Base-by-base conservation (phyloP, 2,888 invertebrate species). In the Hydriomena furcata region DNA sequence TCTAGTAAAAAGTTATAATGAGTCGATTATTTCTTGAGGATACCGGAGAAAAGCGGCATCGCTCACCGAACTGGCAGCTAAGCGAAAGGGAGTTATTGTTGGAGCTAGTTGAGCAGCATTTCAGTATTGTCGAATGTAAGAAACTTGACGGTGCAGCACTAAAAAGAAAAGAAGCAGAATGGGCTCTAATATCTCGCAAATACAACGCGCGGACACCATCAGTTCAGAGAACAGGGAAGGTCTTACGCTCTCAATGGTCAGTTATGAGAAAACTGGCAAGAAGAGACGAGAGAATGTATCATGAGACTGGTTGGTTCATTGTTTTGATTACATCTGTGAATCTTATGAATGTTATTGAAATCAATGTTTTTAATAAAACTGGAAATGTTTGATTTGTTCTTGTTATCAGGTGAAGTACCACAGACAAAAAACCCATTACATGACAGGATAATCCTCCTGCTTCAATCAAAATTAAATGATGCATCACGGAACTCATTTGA, bases 61-160 rank as follows among this genome's bases (percentile, higher is more conserved):
- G 50, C 8, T 38, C 43, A 7, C 50, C 50, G 8, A 50, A 50
- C 50, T 50, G 50, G 50, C 38, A 27, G 38, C 28, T 50, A 17
- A 32, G 43, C 13, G 55, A 55, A 12, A 52, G 27, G 34, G 31
- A 32, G 20, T 17, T 47, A n/a, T 10, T 47, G 10, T 24, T 50
- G 27, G 38, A 44, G 5, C 38, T 50, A 3, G 43, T 50, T 1
- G 38, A 44, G 31, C 38, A 50, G 23, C 50, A 50, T 21, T 34
- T 40, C 11, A 27, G 6, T 38, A 4, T 50, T 10, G 13, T 50
- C 8, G 50, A 50, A 23, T 44, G 38, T 28, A 50, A 44, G 43
- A 50, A 38, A 44, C 32, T 50, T 6, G 50, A 50, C 23, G 28
- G 43, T 1, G 50, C 38, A 5, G 34, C 50, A 7, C n/a, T 38